Conservation (phyloP, 2,113 vertebrate genomes). For the Maccullochella peelii region DNA sequence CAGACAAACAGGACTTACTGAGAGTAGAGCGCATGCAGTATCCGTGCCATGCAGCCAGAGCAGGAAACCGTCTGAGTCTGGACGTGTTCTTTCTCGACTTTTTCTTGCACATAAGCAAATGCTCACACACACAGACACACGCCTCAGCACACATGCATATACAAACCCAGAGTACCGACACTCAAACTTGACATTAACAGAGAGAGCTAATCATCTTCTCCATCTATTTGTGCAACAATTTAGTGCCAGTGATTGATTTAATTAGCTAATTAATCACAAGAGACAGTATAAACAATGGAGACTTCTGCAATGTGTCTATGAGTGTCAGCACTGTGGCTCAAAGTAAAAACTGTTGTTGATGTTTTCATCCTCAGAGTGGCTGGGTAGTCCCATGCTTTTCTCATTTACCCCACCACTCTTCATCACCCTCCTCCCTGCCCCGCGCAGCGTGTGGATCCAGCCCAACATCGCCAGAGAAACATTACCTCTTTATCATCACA, state of each 20-base stretch:
- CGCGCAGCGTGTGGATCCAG: conserved; percentile 57
- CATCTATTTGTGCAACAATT: conserved; percentile 5
- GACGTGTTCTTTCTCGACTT: conserved; percentile 29
- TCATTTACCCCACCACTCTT: conserved; percentile 4
- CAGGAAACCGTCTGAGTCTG: conserved; percentile 41
- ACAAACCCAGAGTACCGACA: conserved; percentile 41
- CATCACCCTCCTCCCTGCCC: background rate
- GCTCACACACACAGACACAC: conserved; percentile 25
- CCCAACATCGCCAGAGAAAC: conserved; percentile 72
- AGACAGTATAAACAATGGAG: conserved; percentile 16
- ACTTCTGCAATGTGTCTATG: background rate
- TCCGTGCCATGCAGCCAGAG: conserved; percentile 65
- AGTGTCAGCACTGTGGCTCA: conserved; percentile 44
- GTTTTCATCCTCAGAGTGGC: conserved; percentile 15
- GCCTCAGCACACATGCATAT: conserved; percentile 46
- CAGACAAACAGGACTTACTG: conserved; percentile 81
- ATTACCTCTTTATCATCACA: conserved; percentile 85
- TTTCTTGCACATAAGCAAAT: conserved; percentile 25
- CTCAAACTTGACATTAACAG: conserved; percentile 39
- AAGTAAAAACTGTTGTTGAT: background rate
- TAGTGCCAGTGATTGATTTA: conserved; percentile 11
- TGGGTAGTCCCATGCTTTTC: conserved; percentile 32
- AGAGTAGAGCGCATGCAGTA: conserved; percentile 76
- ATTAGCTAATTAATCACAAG: conserved; percentile 24
- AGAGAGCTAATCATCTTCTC: background rate